Base-by-base conservation (phyloP, 2,888 invertebrate genomes). In the Pharmacophagus antenor region DNA sequence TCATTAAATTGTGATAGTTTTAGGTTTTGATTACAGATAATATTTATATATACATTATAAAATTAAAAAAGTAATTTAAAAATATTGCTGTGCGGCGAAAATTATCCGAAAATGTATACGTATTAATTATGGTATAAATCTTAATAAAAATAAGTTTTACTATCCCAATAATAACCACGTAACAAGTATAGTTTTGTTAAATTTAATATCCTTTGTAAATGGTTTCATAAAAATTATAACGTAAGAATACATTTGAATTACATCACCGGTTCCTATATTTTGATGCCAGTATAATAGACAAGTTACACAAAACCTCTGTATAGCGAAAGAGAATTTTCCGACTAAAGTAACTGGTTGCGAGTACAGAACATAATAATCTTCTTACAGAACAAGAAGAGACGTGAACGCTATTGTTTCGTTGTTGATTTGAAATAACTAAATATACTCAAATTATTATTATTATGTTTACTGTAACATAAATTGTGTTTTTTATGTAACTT, bases 221-320 rank as follows among this genome's bases (percentile, higher is more conserved):
- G n/a, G n/a, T 31, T 31, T 31, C 15, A 31, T 31, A 3, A 31
- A 10, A 12, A 15, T 31, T 5, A 25, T 5, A 12, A 31, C 15
- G 15, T 31, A 2, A 31, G n/a, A n/a, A n/a, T n/a, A n/a, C n/a
- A n/a, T n/a, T 31, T 12, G 15, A 31, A 31, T 3, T 3, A 15
- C 31, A 31, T 31, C 31, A n/a, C n/a, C n/a, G n/a, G n/a, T n/a
- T n/a, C n/a, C n/a, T n/a, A n/a, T n/a, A n/a, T n/a, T n/a, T n/a
- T 15, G 12, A 31, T 0, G 31, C 8, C 31, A 10, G 27, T 6
- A 27, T 27, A 31, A 31, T 1, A 48, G 18, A 6, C 0, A 50
- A 54, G 17, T 25, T 49, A 46, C 54, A n/a, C 20, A 54, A 54
- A 54, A 46, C 54, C 21, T 46, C 46, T 54, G 31, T 27, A 54